Conservation (phyloP, 2,888 invertebrate genomes). For the Oxycera nigricornis region DNA sequence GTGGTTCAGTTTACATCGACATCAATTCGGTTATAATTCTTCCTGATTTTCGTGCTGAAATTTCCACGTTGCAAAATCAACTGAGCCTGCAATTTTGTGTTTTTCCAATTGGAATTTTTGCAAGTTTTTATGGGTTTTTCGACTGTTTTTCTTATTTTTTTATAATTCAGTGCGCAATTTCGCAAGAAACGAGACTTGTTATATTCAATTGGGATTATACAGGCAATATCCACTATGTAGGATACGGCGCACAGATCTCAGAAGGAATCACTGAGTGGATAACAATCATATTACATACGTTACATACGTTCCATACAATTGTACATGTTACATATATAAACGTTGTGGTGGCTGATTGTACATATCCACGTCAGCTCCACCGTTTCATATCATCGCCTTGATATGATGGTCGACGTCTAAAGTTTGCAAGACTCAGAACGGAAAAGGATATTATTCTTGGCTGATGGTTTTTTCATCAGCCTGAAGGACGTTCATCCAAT, state of each 20-base stretch:
- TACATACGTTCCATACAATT: slow-evolving; percentile 11
- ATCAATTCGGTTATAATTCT: neutral
- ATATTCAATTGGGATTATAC: neutral
- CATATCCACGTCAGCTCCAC: neutral
- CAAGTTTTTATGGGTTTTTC: neutral
- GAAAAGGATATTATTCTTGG: slow-evolving; percentile 18
- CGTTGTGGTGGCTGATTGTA: neutral
- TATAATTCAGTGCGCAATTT: neutral
- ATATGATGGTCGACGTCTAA: slow-evolving; percentile 11
- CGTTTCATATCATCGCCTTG: slow-evolving; percentile 25
- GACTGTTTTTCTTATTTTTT: neutral
- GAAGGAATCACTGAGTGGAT: slow-evolving; percentile 31
- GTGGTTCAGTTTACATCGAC: neutral
- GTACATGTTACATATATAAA: slow-evolving; percentile 5
- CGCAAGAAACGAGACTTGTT: neutral
- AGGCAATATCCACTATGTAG: neutral
- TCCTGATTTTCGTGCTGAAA: neutral
- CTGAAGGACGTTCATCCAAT: slow-evolving; percentile 31
- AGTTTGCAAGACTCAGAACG: neutral
- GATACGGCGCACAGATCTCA: slow-evolving; percentile 19
- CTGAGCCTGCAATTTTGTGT: neutral
- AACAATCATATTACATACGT: no score
- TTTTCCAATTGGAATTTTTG: neutral
- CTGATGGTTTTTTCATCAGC: slow-evolving; percentile 31
- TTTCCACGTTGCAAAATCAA: neutral